These are phyloP conservation scores for Malaclemys terrapin DNA, from an alignment of 2,113 vertebrate species.

Conservation along the genomic window DNA sequence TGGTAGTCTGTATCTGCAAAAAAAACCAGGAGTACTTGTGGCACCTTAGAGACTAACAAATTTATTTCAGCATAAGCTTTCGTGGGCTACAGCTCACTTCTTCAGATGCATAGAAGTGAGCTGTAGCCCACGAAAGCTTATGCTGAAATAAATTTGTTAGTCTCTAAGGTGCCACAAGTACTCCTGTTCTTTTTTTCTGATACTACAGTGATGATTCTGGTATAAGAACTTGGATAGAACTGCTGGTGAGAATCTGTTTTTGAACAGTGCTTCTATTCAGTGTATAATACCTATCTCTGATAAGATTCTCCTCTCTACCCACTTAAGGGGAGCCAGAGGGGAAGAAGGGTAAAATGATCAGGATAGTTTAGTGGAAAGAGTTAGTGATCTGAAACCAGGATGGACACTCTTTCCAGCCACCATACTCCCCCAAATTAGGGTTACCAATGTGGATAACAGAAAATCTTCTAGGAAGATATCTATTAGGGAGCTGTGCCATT, in stretches of 20 bases:
- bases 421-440: background rate
- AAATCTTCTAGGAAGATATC: background rate
- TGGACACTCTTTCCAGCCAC: background rate
- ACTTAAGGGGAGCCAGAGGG: background rate
- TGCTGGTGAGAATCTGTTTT: background rate
- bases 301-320: background rate
- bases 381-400: background rate
- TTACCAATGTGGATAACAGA: background rate
- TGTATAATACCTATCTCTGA: background rate
- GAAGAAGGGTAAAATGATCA: background rate
- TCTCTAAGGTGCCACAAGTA: too few relatives aligned
- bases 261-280: background rate
- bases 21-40: too few relatives aligned
- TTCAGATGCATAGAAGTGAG: too few relatives aligned
- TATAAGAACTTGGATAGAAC: background rate
- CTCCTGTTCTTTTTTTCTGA: background rate
- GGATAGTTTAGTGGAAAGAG: background rate
- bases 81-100: too few relatives aligned
- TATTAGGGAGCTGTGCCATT: background rate
- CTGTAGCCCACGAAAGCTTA: too few relatives aligned
- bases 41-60: too few relatives aligned
- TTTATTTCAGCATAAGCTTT: too few relatives aligned
- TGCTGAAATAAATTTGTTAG: too few relatives aligned
- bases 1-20: too few relatives aligned
- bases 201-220: background rate